Evolutionary conservation across 2,888 invertebrate species (phyloP).

Genomic region (Hyposoter dolosus): DNA sequence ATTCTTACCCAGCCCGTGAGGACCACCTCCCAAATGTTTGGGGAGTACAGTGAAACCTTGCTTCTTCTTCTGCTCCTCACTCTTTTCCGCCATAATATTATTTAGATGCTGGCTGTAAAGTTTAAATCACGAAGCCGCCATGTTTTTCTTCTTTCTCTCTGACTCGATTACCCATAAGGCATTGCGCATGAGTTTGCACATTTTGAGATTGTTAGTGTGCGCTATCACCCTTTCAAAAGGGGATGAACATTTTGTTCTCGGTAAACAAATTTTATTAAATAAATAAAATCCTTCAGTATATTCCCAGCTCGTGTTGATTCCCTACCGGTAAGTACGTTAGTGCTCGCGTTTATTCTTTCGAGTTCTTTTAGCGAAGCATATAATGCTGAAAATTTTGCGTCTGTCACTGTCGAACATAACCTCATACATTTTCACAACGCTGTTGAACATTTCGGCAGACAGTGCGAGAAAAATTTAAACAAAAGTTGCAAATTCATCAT

Average conservation of each 20-base stretch:
- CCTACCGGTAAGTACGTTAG: slow-evolving; percentile 42
- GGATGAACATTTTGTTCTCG: slow-evolving; percentile 52
- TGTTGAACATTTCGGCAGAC: slow-evolving; percentile 3
- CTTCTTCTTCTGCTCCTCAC: slow-evolving; percentile 33
- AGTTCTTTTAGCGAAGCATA: neutral
- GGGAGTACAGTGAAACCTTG: slow-evolving; percentile 82
- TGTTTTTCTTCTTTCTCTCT: slow-evolving; percentile 40
- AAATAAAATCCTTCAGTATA: slow-evolving; percentile 4
- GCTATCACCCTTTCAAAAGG: slow-evolving; percentile 57
- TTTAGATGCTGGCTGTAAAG: neutral
- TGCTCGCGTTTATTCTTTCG: slow-evolving; percentile 2
- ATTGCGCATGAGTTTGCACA: slow-evolving; percentile 80
- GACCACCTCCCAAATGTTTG: slow-evolving; percentile 85
- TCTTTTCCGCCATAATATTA: slow-evolving; percentile 58
- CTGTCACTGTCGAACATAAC: slow-evolving; percentile 69
- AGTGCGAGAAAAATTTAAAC: neutral
- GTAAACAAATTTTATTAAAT: slow-evolving; percentile 41
- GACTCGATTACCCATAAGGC: slow-evolving; percentile 55
- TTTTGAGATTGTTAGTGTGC: slow-evolving; percentile 75
- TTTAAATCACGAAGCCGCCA: slow-evolving; percentile 50
- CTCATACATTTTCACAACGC: slow-evolving; percentile 41
- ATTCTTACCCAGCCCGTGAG: slow-evolving; percentile 86
- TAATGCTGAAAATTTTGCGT: slow-evolving; percentile 39
- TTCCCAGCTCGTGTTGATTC: slow-evolving; percentile 39
- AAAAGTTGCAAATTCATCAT: neutral